These are phyloP conservation scores for Drosophila subobscura DNA, from an alignment of 1,140 invertebrate genomes.

Conservation along the genomic window DNA sequence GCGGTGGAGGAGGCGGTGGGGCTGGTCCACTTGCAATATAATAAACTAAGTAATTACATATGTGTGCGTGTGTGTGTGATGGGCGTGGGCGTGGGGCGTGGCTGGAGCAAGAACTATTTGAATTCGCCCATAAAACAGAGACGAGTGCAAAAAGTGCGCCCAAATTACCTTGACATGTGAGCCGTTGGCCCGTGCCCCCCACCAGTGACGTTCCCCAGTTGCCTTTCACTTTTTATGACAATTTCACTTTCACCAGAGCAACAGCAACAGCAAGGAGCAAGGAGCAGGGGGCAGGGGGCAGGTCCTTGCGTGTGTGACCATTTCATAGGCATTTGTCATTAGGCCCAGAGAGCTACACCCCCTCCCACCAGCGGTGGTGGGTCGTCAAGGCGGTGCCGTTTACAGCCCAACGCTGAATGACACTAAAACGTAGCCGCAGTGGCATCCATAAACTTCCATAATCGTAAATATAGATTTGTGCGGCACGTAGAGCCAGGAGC, in stretches of 20 bases:
- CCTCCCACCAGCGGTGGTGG: neutral
- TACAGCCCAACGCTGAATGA: conserved; percentile 68
- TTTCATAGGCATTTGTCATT: conserved; percentile 74
- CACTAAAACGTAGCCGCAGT: conserved; percentile 67
- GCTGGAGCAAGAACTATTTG: conserved; percentile 59
- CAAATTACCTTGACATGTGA: conserved; percentile 80
- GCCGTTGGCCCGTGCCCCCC: neutral
- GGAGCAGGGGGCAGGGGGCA: neutral
- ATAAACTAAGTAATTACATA: conserved; percentile 80
- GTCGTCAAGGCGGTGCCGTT: conserved; percentile 32
- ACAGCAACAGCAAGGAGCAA: neutral
- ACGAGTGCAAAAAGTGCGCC: conserved; percentile 72
- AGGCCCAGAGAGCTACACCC: conserved; percentile 14
- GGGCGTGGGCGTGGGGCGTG: conserved; percentile 38
- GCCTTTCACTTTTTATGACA: conserved; percentile 80
- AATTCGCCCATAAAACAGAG: conserved; percentile 72
- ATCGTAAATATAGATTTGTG: conserved; percentile 79
- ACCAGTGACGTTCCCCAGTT: conserved; percentile 48
- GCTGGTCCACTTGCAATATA: conserved; percentile 61
- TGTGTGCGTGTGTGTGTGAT: conserved; percentile 27
- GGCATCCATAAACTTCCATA: conserved; percentile 61
- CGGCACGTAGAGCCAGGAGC: conserved; percentile 33
- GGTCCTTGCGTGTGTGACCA: conserved; percentile 68
- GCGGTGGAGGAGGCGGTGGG: neutral
- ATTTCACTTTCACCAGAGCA: conserved; percentile 67